Base-by-base conservation (phyloP, 2,888 invertebrate genomes). In the Eucera pruinosa region DNA sequence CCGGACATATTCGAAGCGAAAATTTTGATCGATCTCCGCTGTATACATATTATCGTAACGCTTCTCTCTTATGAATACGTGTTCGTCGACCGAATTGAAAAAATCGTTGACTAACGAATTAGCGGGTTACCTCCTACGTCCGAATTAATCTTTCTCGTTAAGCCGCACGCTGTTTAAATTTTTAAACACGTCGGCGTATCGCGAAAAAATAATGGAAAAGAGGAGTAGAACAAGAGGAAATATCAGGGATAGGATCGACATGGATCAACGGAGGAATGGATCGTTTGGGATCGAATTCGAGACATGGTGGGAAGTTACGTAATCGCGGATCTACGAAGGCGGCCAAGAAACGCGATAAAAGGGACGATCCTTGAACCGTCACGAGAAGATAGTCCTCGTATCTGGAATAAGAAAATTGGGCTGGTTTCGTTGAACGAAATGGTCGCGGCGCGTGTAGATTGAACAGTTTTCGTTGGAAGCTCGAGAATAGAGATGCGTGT, bases 311-410 rank as follows among this genome's bases (percentile, higher is more conserved):
- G 55, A 55, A 52, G 74, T 89, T 89, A 78, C 82, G 83, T 86
- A 89, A 90, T 82, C 81, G 61, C 20, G 66, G 79, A 82, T 88
- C 83, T 69, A 80, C 78, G 86, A 83, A 84, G 83, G 83, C 86
- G 83, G 77, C 52, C 76, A 72, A 83, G 81, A 83, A 85, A 83
- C 72, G 67, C 78, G 89, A 89, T 88, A 87, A 88, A 87, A 84
- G 83, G 83, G 86, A 89, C 83, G 84, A 87, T 89, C 88, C 86
- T 87, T 88, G 86, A 89, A 89, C 87, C 89, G 86, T 84, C 81
- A 62, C 87, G 84, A 85, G 77, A 86, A 86, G 88, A 89, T 89
- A 89, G 54, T 43, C 84, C 85, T 80, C 66, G 55, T 89, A 89
- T 89, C 88, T 83, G 72, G 69, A 81, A 85, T 83, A 80, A 81